Evolutionary conservation across 2,888 invertebrate species (phyloP).

Genomic region (Escarpia spicata): DNA sequence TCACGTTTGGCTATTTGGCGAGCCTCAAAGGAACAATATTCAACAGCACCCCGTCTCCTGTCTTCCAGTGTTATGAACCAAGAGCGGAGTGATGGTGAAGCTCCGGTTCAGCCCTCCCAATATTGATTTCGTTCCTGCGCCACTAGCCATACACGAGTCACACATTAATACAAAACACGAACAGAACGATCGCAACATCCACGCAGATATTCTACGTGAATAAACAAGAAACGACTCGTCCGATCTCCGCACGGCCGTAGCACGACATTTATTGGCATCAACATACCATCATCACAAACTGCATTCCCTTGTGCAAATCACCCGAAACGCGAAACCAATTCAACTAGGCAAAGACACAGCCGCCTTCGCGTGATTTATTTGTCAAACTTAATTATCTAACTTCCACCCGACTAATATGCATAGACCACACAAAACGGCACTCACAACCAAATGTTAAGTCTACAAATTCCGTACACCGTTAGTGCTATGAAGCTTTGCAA

Average conservation of each 20-base stretch:
- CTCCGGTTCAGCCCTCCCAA: no score
- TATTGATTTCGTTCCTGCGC: no score
- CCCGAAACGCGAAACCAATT: slow-evolving; percentile 4
- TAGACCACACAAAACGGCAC: slow-evolving; percentile 6
- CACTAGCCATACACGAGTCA: not conserved
- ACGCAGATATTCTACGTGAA: not conserved
- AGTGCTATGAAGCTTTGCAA: not conserved
- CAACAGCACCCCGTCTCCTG: no score
- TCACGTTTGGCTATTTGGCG: no score
- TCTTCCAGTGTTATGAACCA: no score
- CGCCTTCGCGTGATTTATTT: not conserved
- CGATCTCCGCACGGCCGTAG: not conserved
- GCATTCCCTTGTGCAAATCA: not conserved
- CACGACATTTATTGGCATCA: slow-evolving; percentile 16
- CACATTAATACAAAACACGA: not conserved
- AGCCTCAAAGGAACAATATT: no score
- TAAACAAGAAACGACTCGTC: not conserved
- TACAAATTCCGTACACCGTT: not conserved
- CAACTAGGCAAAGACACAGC: not conserved
- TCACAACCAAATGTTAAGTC: not conserved
- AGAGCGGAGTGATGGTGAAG: no score
- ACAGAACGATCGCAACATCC: not conserved
- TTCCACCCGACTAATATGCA: not conserved
- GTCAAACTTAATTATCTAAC: not conserved
- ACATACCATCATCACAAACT: not conserved